Conservation (phyloP, 2,797 vertebrate species). For the Melanogrammus aeglefinus region DNA sequence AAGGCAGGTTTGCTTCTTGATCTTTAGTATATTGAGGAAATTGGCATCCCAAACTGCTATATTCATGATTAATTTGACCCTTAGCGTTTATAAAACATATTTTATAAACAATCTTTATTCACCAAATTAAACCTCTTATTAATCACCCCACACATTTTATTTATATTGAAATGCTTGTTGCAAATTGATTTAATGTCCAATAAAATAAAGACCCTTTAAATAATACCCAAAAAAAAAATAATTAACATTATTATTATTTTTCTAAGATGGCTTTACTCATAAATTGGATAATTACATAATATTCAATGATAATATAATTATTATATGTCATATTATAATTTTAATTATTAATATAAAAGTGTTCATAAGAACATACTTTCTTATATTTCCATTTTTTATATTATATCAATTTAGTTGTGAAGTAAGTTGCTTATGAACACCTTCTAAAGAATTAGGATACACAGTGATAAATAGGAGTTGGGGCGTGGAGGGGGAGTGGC, state of each 20-base stretch:
- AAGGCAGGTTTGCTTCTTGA: too few species aligned
- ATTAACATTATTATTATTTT: not conserved
- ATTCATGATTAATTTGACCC: too few species aligned
- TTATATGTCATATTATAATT: not conserved
- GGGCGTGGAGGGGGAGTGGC: not conserved
- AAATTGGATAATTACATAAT: not conserved
- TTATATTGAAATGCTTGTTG: too few species aligned
- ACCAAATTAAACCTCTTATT: too few species aligned
- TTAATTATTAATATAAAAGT: not conserved
- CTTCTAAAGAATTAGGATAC: constrained; percentile 22
- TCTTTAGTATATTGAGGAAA: too few species aligned
- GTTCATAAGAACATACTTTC: not conserved
- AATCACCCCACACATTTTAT: too few species aligned
- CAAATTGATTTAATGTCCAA: too few species aligned
- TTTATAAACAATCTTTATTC: too few species aligned
- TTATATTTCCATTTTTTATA: not conserved
- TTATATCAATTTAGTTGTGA: not conserved
- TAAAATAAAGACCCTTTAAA: not conserved
- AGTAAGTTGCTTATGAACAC: not conserved
- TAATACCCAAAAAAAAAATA: not conserved
- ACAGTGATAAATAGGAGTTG: not conserved
- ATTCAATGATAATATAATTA: not conserved
- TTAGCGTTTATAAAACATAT: too few species aligned
- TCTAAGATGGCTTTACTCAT: not conserved
- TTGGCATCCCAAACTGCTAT: too few species aligned